These are phyloP conservation scores for Colistium nudipinnis DNA, from an alignment of 2,113 vertebrate genomes.

Conservation along the genomic window DNA sequence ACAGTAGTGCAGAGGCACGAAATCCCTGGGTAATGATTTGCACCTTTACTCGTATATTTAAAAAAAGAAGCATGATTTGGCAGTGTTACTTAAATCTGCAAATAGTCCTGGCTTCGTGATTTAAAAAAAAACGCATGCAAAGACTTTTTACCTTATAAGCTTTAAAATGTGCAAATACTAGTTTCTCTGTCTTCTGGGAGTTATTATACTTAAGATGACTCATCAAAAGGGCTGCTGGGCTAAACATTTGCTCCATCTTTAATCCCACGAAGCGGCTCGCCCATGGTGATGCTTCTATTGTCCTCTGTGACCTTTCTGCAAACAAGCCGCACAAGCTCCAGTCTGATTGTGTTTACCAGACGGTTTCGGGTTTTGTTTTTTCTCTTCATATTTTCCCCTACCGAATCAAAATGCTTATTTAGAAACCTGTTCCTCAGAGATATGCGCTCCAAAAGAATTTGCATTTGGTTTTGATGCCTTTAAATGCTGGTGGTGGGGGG, in stretches of 20 bases:
- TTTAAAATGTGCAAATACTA: conserved; percentile 11
- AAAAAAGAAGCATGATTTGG: not conserved
- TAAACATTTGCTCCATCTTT: conserved; percentile 41
- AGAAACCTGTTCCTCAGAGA: conserved; percentile 41
- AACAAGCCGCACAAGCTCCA: conserved; percentile 22
- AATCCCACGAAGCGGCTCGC: conserved; percentile 21
- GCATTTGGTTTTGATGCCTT: conserved; percentile 35
- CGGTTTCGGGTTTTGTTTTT: not conserved
- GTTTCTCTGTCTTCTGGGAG: not conserved
- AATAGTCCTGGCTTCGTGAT: not conserved
- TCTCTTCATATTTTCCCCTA: not conserved
- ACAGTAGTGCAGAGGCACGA: not conserved
- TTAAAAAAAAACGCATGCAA: not conserved
- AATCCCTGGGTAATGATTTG: too few species aligned
- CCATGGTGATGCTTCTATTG: not conserved
- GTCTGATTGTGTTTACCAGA: conserved; percentile 3
- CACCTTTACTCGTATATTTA: too few species aligned
- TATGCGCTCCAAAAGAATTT: conserved; percentile 9
- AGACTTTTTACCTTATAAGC: not conserved
- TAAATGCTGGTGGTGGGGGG: conserved; percentile 10
- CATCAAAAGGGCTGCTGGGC: conserved; percentile 33
- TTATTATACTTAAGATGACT: conserved; percentile 27
- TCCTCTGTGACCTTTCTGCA: conserved; percentile 53
- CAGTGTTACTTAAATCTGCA: not conserved
- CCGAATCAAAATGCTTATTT: not conserved